Conservation (phyloP, 2,888 invertebrate species). For the Endomychus coccineus region DNA sequence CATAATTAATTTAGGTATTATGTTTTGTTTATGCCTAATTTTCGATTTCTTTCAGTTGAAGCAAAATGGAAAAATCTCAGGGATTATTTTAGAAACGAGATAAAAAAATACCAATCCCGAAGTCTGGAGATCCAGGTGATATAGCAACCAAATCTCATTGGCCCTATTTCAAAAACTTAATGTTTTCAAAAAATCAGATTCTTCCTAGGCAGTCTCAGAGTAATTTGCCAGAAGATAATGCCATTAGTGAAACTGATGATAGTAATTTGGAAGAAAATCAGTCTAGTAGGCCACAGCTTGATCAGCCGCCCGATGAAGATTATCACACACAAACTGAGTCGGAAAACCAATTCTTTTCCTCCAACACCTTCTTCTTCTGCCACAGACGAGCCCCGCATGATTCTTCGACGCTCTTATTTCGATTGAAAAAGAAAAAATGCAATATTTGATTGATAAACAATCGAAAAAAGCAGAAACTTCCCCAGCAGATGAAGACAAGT, state of each 20-base stretch:
- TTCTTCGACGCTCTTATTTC: constrained; percentile 5
- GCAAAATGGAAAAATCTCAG: constrained; percentile 20
- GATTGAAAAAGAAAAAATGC: constrained; percentile 9
- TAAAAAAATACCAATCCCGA: constrained; percentile 12
- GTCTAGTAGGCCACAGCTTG: too few relatives aligned
- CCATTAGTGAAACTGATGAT: too few relatives aligned
- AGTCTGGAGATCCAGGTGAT: constrained; percentile 16
- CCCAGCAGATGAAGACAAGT: constrained; percentile 11
- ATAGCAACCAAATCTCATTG: constrained; percentile 10
- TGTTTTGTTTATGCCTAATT: constrained; percentile 1
- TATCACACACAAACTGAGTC: too few relatives aligned
- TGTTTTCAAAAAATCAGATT: constrained; percentile 21
- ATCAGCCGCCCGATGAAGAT: too few relatives aligned
- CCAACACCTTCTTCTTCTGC: too few relatives aligned
- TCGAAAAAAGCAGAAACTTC: constrained; percentile 3
- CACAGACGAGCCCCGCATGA: constrained; percentile 7
- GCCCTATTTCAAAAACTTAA: constrained; percentile 18
- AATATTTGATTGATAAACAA: constrained; percentile 3
- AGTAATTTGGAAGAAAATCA: too few relatives aligned
- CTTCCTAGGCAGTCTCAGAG: constrained; percentile 14
- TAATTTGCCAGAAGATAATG: constrained; percentile 18
- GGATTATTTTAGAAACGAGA: constrained; percentile 18
- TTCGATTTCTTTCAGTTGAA: constrained; percentile 11
- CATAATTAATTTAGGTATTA: too few relatives aligned
- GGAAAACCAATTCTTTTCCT: too few relatives aligned